phyloP scores from a whole-genome alignment of 2,888 invertebrate species.

The Isotomurus palustris region DNA sequence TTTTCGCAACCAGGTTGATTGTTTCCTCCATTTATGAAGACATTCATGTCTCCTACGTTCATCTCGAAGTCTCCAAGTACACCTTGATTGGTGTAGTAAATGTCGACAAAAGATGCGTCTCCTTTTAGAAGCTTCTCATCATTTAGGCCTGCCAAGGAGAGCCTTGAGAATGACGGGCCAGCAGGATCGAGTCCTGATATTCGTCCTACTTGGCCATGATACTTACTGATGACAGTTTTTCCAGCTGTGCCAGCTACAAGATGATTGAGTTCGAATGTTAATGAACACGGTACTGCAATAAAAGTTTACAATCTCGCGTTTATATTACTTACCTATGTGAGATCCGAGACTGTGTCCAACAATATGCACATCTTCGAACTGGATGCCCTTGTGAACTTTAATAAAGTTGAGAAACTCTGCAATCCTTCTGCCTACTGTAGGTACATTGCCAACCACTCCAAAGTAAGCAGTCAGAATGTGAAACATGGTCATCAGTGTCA shows the following conservation, averaged over 20 bases:
- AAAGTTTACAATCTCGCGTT: too few species aligned
- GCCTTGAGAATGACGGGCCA: too few species aligned
- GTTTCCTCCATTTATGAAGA: conserved; percentile 33
- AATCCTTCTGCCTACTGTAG: conserved; percentile 20
- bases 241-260: conserved; percentile 20
- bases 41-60: conserved; percentile 28
- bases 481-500: conserved; percentile 13
- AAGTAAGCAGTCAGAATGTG: conserved; percentile 14
- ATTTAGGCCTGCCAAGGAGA: background rate
- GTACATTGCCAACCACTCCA: conserved; percentile 24
- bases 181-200: conserved; percentile 34
- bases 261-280: too few species aligned
- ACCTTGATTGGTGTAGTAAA: conserved; percentile 34
- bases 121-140: conserved; percentile 23
- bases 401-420: conserved; percentile 32
- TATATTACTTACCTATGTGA: conserved; percentile 23
- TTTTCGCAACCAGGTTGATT: conserved; percentile 23
- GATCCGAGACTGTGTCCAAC: conserved; percentile 33
- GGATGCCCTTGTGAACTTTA: conserved; percentile 11
- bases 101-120: conserved; percentile 32
- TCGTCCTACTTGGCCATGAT: background rate
- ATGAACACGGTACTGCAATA: background rate
- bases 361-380: conserved; percentile 20
- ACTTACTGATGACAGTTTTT: background rate
- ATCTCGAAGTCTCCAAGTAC: conserved; percentile 26